phyloP scores from a whole-genome alignment of 2,888 invertebrate species.

The Andrena camellia region DNA sequence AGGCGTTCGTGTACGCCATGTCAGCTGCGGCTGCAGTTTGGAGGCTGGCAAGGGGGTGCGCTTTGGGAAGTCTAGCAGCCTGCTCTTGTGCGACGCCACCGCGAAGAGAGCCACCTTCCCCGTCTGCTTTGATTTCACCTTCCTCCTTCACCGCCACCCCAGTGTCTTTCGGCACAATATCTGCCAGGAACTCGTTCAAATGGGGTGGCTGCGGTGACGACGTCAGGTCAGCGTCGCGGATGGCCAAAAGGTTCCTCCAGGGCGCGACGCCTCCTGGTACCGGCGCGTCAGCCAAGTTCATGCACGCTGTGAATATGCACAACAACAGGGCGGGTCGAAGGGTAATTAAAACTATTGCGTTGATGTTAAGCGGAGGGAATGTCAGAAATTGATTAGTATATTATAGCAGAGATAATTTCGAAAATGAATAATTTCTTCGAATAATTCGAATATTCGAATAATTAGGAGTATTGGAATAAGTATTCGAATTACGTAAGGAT shows the following conservation, averaged over 20 bases:
- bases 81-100: slow-evolving; percentile 93
- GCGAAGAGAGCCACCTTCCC: slow-evolving; percentile 86
- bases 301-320: slow-evolving; percentile 91
- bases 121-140: slow-evolving; percentile 82
- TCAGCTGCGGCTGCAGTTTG: slow-evolving; percentile 92
- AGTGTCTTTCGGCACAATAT: slow-evolving; percentile 77
- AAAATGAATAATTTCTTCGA: no score
- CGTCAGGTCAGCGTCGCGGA: slow-evolving; percentile 90
- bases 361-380: not conserved
- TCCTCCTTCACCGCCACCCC: slow-evolving; percentile 78
- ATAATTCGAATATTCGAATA: no score
- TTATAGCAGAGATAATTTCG: no score
- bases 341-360: slow-evolving; percentile 85
- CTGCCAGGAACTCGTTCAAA: slow-evolving; percentile 89
- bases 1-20: slow-evolving; percentile 94
- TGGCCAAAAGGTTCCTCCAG: slow-evolving; percentile 91
- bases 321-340: slow-evolving; percentile 92
- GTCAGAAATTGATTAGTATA: no score
- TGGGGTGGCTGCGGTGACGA: slow-evolving; percentile 96
- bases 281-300: slow-evolving; percentile 82
- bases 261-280: slow-evolving; percentile 85
- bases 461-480: no score
- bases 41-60: slow-evolving; percentile 92
- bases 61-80: slow-evolving; percentile 90
- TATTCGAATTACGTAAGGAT: no score